Evolutionary conservation across 2,797 vertebrate species (phyloP).

Genomic region (Chrysocyon brachyurus): DNA sequence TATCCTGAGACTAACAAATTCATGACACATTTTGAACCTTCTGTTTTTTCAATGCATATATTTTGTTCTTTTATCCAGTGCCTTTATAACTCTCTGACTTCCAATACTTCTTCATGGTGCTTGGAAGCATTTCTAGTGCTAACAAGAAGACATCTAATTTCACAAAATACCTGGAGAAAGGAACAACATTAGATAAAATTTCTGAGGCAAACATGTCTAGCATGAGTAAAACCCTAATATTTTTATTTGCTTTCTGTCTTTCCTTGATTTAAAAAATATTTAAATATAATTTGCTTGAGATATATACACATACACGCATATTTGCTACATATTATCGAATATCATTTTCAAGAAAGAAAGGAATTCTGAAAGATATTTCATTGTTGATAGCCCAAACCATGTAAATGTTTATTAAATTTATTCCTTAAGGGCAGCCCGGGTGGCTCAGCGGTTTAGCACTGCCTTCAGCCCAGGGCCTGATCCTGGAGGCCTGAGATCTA

Average conservation of each 20-base stretch:
- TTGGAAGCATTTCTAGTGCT: not conserved
- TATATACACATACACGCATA: not conserved
- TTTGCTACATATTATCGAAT: not conserved
- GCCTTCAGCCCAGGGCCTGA: no score
- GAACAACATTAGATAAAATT: not conserved
- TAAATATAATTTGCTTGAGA: not conserved
- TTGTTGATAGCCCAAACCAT: not conserved
- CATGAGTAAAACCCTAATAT: not conserved
- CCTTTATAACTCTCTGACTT: not conserved
- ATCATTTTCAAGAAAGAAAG: not conserved
- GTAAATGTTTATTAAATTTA: not conserved
- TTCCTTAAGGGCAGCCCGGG: not conserved
- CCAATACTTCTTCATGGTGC: not conserved
- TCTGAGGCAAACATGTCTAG: not conserved
- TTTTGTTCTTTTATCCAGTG: not conserved
- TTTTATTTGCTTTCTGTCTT: not conserved
- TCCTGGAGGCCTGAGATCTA: no score
- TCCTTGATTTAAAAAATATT: not conserved
- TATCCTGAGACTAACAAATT: not conserved
- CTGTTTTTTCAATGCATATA: not conserved
- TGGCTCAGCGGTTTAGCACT: no score
- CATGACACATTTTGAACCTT: not conserved
- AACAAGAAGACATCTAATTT: not conserved
- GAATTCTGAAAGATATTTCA: not conserved
- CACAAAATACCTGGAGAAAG: not conserved